Conservation (phyloP, 2,888 invertebrate species). For the Tholera decimalis region DNA sequence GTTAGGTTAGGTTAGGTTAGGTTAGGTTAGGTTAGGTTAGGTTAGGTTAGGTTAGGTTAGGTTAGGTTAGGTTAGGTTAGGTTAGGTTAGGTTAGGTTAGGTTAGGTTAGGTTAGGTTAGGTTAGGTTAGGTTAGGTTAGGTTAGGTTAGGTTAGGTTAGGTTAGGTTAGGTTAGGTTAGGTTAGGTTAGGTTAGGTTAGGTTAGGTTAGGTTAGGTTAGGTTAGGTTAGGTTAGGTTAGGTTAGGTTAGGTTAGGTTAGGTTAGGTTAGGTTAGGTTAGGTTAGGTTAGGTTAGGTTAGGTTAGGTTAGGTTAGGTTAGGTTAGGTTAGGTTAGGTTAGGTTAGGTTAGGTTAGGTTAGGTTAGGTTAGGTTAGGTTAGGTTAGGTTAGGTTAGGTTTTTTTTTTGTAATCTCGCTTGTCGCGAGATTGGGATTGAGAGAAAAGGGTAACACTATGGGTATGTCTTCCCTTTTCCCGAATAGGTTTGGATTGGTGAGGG, state of each 20-base stretch:
- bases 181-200: slow-evolving; percentile 52
- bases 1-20: too few relatives aligned
- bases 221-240: slow-evolving; percentile 48
- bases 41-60: too few relatives aligned
- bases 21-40: too few relatives aligned
- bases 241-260: slow-evolving; percentile 50
- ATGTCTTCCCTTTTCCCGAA: too few relatives aligned
- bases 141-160: slow-evolving; percentile 31
- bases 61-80: too few relatives aligned
- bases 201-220: slow-evolving; percentile 53
- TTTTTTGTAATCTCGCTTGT: too few relatives aligned
- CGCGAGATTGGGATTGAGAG: too few relatives aligned
- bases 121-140: slow-evolving; percentile 37
- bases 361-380: slow-evolving; percentile 1
- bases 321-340: slow-evolving; percentile 15
- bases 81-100: too few relatives aligned
- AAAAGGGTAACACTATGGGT: too few relatives aligned
- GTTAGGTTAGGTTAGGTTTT: too few relatives aligned
- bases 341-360: slow-evolving; percentile 17
- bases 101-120: slow-evolving; percentile 46
- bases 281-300: slow-evolving; percentile 32
- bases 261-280: slow-evolving; percentile 54
- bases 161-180: slow-evolving; percentile 43
- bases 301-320: slow-evolving; percentile 30
- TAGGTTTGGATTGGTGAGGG: too few relatives aligned